Evolutionary conservation across 2,888 invertebrate genomes (phyloP).

Genomic region (Hydrotaea diabolus): DNA sequence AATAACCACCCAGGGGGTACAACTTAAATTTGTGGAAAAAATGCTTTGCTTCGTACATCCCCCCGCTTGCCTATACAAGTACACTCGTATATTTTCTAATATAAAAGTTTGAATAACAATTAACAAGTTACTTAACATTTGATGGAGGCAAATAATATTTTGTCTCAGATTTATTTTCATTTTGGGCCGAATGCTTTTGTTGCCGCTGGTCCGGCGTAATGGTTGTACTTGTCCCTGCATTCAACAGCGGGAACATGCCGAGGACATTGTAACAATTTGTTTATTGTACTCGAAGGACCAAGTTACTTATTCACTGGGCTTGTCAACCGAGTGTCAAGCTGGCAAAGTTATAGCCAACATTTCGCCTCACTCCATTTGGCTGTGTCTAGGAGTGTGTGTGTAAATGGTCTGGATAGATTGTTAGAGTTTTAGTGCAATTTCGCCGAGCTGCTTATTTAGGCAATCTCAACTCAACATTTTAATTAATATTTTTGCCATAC

Average conservation of each 20-base stretch:
- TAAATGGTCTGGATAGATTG: too few relatives aligned
- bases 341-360: background rate
- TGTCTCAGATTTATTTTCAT: constrained; percentile 49
- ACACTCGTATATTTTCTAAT: background rate
- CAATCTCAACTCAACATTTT: background rate
- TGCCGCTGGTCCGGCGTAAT: too few relatives aligned
- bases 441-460: background rate
- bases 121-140: constrained; percentile 54
- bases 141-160: constrained; percentile 50
- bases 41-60: too few relatives aligned
- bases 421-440: background rate
- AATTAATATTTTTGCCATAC: background rate
- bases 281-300: background rate
- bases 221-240: too few relatives aligned
- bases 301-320: constrained; percentile 47
- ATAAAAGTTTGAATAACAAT: constrained; percentile 54
- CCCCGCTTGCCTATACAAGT: too few relatives aligned
- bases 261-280: constrained; percentile 1
- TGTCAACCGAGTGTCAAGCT: constrained; percentile 56
- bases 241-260: too few relatives aligned
- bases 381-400: too few relatives aligned
- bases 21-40: too few relatives aligned
- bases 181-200: too few relatives aligned
- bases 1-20: too few relatives aligned
- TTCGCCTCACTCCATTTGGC: background rate